Conservation (phyloP, 2,888 invertebrate species). For the Melikaiella ostensackeni region DNA sequence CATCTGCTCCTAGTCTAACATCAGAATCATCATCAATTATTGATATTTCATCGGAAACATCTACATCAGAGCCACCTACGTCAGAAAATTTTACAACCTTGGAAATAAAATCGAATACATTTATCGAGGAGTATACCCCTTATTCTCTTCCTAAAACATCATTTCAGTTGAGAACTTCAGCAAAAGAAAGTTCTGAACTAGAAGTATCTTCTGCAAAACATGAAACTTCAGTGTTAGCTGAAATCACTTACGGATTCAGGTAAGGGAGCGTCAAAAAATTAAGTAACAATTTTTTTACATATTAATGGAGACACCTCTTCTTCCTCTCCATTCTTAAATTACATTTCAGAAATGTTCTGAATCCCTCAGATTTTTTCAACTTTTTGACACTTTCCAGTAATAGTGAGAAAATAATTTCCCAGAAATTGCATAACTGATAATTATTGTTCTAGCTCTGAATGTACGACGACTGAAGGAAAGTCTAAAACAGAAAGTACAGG, state of each 20-base stretch:
- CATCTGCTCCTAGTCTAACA: neutral
- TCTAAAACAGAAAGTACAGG: neutral
- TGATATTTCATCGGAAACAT: neutral
- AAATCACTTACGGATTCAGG: slow-evolving; percentile 6
- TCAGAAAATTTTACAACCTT: neutral
- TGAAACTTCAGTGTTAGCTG: slow-evolving; percentile 27
- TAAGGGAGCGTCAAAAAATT: neutral
- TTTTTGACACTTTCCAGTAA: neutral
- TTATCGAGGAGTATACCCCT: neutral
- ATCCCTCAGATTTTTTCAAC: too few relatives aligned
- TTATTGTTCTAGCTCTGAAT: neutral
- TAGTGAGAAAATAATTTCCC: neutral
- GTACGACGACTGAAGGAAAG: neutral
- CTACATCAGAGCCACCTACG: neutral
- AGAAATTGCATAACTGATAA: neutral
- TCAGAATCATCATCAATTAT: neutral
- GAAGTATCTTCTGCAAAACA: neutral
- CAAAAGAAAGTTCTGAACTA: neutral
- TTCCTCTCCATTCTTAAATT: neutral
- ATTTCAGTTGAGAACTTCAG: neutral
- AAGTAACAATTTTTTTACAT: neutral
- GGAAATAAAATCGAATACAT: neutral
- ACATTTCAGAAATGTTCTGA: too few relatives aligned
- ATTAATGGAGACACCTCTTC: neutral
- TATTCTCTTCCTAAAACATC: neutral